phyloP scores from a whole-genome alignment of 2,113 vertebrate species.

The Falco punctatus region DNA sequence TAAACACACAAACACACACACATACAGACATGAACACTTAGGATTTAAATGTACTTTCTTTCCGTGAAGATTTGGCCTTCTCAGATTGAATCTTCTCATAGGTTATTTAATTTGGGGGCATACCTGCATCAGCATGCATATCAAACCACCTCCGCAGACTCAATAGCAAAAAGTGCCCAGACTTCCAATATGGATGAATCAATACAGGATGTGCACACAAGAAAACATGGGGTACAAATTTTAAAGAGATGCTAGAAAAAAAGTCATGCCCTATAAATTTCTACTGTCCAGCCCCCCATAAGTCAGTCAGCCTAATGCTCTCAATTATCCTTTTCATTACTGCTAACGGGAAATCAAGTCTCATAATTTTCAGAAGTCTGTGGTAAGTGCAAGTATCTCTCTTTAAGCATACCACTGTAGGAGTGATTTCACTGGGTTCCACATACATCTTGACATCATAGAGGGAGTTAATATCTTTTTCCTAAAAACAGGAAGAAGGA shows the following conservation, averaged over 20 bases:
- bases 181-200: neutral
- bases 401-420: conserved; percentile 79
- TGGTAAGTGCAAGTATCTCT: neutral
- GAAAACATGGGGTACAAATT: neutral
- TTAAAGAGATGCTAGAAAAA: neutral
- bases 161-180: neutral
- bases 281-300: neutral
- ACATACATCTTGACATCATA: conserved; percentile 91
- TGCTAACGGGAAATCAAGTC: neutral
- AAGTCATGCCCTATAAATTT: neutral
- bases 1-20: neutral
- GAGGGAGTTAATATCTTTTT: conserved; percentile 84
- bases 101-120: neutral
- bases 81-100: neutral
- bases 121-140: neutral
- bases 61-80: neutral
- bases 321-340: neutral
- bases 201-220: neutral
- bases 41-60: neutral
- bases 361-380: neutral
- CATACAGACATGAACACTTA: neutral
- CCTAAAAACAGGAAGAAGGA: conserved; percentile 72
- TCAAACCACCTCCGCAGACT: neutral
- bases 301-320: neutral
- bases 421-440: conserved; percentile 91